Base-by-base conservation (phyloP, 2,113 vertebrate species). In the Pachypanchax playfairii region DNA sequence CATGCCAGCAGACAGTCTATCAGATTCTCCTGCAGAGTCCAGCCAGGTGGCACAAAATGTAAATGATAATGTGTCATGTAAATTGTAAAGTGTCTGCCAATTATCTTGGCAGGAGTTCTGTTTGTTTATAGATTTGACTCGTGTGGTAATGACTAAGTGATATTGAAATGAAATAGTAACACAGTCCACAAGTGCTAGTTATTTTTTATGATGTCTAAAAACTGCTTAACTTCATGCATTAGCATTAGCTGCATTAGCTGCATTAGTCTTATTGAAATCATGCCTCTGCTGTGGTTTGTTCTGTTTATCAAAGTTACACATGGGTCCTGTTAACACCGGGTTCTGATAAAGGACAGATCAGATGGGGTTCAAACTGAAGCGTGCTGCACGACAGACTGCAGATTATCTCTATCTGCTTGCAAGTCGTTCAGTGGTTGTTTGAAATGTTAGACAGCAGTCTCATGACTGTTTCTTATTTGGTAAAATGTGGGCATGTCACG, bases 71-170 rank as follows among this genome's bases (percentile, higher is more conserved):
- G 36, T 14, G n/a, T n/a, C n/a, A n/a, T n/a, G n/a, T n/a, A n/a
- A n/a, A n/a, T n/a, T n/a, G n/a, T n/a, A n/a, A n/a, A 1, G 54
- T 17, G 21, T 43, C 65, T 75, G 83, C 83, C 80, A 82, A 44
- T 24, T 17, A 60, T 43, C 38, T 65, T 81, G 85, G 77, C 80
- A 25, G 41, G 4, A n/a, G 28, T 35, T 36, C 6, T 73, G 50
- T 79, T 83, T 86, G 81, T 82, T 78, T 80, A 64, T 17, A 49
- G 31, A 31, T 17, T 70, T 62, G 21, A 25, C 29, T 52, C 7
- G 1, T 62, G 68, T 62, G 21, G 17, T 35, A 41, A 67, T 64
- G 60, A 65, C 35, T 65, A 12, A 68, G 21, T 18, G 22, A 62
- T 50, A 26, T 31, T 11, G 2, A 60, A 75, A 60, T 24, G 20